phyloP scores from a whole-genome alignment of 2,888 invertebrate species.

The Heteropelma amictum region DNA sequence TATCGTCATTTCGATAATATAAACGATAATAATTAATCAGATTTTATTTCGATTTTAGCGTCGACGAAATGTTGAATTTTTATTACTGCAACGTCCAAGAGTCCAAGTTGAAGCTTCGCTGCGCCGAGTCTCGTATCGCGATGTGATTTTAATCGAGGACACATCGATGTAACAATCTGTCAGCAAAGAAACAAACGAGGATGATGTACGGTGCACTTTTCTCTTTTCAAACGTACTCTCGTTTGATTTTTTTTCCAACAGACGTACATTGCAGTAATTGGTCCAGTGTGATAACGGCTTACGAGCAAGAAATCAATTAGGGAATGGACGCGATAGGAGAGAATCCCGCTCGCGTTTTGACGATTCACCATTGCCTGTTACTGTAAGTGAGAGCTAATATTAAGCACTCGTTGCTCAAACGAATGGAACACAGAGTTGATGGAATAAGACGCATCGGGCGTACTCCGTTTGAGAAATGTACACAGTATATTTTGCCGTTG shows the following conservation, averaged over 20 bases:
- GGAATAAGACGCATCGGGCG: slow-evolving; percentile 3
- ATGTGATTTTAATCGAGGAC: too few species aligned
- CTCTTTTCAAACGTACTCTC: background rate
- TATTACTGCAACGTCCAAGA: too few species aligned
- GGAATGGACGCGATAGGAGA: slow-evolving; percentile 14
- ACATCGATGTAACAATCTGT: too few species aligned
- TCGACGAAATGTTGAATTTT: too few species aligned
- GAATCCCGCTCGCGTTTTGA: background rate
- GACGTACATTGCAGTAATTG: slow-evolving; percentile 26
- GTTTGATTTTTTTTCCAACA: slow-evolving; percentile 4
- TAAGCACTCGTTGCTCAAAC: slow-evolving; percentile 17
- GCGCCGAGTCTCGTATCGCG: too few species aligned
- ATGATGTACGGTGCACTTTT: too few species aligned
- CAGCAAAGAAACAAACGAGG: too few species aligned
- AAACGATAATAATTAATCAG: background rate
- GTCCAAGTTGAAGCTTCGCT: too few species aligned
- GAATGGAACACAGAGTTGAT: slow-evolving; percentile 10
- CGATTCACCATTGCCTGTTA: background rate
- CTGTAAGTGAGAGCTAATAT: slow-evolving; percentile 14
- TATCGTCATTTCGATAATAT: background rate
- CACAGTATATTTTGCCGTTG: slow-evolving; percentile 6
- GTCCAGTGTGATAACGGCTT: slow-evolving; percentile 15
- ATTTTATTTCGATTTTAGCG: too few species aligned
- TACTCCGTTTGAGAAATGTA: slow-evolving; percentile 19
- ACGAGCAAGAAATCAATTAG: slow-evolving; percentile 29